A percentile compares a stretch with the other conserved stretches of the same genome.
These are phyloP conservation scores for Hyaena hyaena DNA, from an alignment of 2,113 vertebrate genomes.

Conservation along the genomic window DNA sequence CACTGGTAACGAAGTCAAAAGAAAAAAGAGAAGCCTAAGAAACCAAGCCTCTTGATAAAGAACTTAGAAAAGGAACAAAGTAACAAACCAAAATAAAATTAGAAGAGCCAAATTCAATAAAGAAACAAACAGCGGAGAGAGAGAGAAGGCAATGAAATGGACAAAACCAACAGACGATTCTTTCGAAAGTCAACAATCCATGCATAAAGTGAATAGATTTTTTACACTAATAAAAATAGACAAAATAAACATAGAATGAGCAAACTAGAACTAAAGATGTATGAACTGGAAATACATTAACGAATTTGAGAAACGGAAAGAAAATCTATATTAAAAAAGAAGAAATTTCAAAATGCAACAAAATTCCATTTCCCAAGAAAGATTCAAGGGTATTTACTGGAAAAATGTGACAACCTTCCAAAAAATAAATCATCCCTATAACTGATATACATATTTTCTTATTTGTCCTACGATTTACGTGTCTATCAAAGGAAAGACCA, in stretches of 20 bases:
- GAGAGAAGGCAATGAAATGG: neutral
- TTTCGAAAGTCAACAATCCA: neutral
- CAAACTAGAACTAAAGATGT: neutral
- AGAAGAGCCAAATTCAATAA: neutral
- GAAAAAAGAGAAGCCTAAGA: neutral
- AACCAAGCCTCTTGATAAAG: neutral
- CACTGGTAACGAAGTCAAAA: neutral
- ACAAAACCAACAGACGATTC: neutral
- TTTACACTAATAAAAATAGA: neutral
- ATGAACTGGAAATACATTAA: neutral
- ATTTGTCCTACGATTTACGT: neutral
- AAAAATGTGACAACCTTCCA: slow-evolving; percentile 16
- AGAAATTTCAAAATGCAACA: neutral
- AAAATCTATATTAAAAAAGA: slow-evolving; percentile 7
- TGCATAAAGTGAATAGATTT: neutral
- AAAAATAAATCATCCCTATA: neutral
- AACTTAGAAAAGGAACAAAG: neutral
- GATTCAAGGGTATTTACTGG: neutral
- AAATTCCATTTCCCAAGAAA: neutral
- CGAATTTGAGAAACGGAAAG: neutral
- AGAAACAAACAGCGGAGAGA: neutral
- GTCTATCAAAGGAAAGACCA: neutral
- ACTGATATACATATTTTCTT: neutral
- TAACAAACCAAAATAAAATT: neutral
- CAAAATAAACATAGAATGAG: neutral